A percentile compares a stretch with the other conserved stretches of the same genome.
Evolutionary conservation across 2,888 invertebrate species (phyloP).

Genomic region (Marronus borbonicus): DNA sequence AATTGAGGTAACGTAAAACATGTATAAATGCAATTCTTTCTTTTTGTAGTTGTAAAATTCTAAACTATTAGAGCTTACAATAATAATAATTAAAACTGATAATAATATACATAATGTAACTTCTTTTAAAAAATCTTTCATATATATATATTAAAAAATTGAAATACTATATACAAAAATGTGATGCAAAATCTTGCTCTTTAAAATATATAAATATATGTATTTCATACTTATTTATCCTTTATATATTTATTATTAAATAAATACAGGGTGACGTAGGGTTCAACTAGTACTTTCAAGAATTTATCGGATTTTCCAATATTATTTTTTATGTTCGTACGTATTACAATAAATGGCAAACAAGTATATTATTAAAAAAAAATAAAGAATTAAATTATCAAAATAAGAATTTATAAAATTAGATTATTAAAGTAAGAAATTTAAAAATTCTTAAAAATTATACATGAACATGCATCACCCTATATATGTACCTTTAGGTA

Average conservation of each 20-base stretch:
- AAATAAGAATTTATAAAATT: no score
- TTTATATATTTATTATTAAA: slow-evolving; percentile 1
- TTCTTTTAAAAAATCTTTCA: slow-evolving; percentile 56
- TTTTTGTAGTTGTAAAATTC: slow-evolving; percentile 53
- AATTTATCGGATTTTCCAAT: no score
- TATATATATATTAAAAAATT: slow-evolving; percentile 57
- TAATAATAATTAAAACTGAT: slow-evolving; percentile 53
- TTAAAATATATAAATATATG: slow-evolving; percentile 39
- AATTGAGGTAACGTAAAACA: slow-evolving; percentile 63
- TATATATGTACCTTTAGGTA: slow-evolving; percentile 19
- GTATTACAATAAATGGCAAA: no score
- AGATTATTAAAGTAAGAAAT: no score
- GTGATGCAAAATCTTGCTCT: slow-evolving; percentile 57
- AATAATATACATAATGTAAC: slow-evolving; percentile 38
- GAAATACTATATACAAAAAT: slow-evolving; percentile 59
- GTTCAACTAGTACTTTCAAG: no score
- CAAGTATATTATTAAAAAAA: no score
- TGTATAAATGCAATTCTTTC: slow-evolving; percentile 63
- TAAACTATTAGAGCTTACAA: slow-evolving; percentile 53
- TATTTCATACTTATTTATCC: not conserved
- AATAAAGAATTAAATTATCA: no score
- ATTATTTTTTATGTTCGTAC: no score
- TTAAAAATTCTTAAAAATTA: no score
- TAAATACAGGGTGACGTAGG: no score
- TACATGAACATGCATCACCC: no score